A percentile compares a stretch with the other conserved stretches of the same genome.
phyloP scores from a whole-genome alignment of 2,113 vertebrate genomes.

The rat (Rattus norvegicus) region GRCr8 NC_086022.1:109579001-109579500 shows the following conservation, averaged over 20 bases:
- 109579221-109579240: slow-evolving; percentile 67
- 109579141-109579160: slow-evolving; percentile 44
- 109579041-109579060: neutral
- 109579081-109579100: neutral
- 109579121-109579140: slow-evolving; percentile 31
- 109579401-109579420: neutral
- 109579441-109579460: slow-evolving; percentile 63
- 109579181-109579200: slow-evolving; percentile 42
- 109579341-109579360: neutral
- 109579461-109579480: slow-evolving; percentile 70
- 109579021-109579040: slow-evolving; percentile 7
- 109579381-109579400: slow-evolving; percentile 50
- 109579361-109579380: slow-evolving; percentile 37
- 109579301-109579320: neutral
- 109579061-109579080: slow-evolving; percentile 6
- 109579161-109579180: neutral
- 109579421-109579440: slow-evolving; percentile 61
- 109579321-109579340: neutral
- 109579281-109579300: slow-evolving; percentile 11
- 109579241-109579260: slow-evolving; percentile 60
- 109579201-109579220: slow-evolving; percentile 75
- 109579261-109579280: slow-evolving; percentile 46
- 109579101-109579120: slow-evolving; percentile 60
- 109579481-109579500: slow-evolving; percentile 73
- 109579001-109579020: neutral